Evolutionary conservation across 2,113 vertebrate species (phyloP).

Genomic region (Colaptes auratus): DNA sequence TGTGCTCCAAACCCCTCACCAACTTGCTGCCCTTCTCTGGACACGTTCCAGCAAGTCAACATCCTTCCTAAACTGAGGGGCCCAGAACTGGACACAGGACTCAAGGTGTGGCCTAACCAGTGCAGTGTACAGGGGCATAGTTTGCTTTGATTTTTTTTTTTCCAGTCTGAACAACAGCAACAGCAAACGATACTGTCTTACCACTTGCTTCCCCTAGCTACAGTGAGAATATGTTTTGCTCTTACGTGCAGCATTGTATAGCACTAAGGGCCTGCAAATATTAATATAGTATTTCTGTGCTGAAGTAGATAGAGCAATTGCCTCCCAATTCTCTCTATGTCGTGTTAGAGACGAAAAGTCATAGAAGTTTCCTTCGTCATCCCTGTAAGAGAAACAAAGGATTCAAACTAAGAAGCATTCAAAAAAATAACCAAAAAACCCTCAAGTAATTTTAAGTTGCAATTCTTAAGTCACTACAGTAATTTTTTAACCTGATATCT

Average conservation of each 20-base stretch:
- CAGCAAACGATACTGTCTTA: not conserved
- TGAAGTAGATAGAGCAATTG: constrained; percentile 58
- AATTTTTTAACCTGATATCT: not conserved
- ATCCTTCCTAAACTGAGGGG: no score
- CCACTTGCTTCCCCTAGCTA: not conserved
- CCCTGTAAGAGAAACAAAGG: constrained; percentile 72
- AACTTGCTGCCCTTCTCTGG: no score
- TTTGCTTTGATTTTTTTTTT: not conserved
- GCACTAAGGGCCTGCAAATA: constrained; percentile 90
- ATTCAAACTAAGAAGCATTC: not conserved
- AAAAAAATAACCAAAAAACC: not conserved
- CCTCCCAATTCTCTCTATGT: constrained; percentile 88
- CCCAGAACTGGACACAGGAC: no score
- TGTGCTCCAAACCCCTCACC: no score
- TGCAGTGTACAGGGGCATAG: no score
- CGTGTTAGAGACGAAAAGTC: constrained; percentile 89
- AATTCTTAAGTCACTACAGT: not conserved
- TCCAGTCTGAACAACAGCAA: not conserved
- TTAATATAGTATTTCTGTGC: constrained; percentile 86
- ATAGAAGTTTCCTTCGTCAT: constrained; percentile 83
- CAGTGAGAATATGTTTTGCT: not conserved
- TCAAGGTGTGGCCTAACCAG: no score
- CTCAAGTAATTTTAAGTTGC: not conserved
- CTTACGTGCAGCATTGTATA: constrained; percentile 80
- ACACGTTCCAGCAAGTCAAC: no score